A percentile compares a stretch with the other conserved stretches of the same genome.
Conservation (phyloP, 2,113 vertebrate genomes). For the Engystomops pustulosus region DNA sequence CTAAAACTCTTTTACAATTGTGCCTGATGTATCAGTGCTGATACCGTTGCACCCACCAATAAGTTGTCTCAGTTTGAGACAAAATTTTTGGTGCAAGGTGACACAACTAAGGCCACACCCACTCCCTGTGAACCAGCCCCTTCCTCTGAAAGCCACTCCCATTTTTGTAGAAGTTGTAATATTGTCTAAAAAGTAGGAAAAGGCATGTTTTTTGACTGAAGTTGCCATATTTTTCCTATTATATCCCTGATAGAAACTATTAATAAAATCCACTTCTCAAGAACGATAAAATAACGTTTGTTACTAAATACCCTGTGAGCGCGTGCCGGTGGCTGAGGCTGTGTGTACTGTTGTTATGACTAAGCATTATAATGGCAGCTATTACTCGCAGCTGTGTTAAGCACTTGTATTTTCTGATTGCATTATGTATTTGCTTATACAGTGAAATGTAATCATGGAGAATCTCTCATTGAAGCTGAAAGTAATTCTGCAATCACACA, state of each 20-base stretch:
- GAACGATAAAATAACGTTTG: not conserved
- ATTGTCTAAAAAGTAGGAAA: too few relatives aligned
- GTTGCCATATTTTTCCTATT: too few relatives aligned
- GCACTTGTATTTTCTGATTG: constrained; percentile 53
- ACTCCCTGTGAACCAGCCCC: too few relatives aligned
- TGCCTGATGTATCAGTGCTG: too few relatives aligned
- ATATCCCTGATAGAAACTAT: not conserved
- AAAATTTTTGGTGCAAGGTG: too few relatives aligned
- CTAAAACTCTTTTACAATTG: too few relatives aligned
- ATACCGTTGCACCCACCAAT: too few relatives aligned
- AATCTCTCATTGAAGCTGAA: constrained; percentile 41
- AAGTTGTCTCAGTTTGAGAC: too few relatives aligned
- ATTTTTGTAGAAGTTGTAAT: too few relatives aligned
- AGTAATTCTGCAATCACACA: constrained; percentile 46
- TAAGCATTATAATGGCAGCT: constrained; percentile 35
- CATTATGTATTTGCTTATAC: constrained; percentile 49
- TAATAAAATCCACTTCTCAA: not conserved
- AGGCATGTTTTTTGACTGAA: too few relatives aligned
- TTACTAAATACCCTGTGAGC: not conserved
- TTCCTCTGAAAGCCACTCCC: too few relatives aligned
- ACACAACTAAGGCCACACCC: too few relatives aligned
- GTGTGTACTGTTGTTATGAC: constrained; percentile 28
- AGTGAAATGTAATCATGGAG: constrained; percentile 52
- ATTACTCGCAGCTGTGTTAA: constrained; percentile 52
- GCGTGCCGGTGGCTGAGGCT: not conserved